These are phyloP conservation scores for Smithornis capensis DNA, from an alignment of 2,113 vertebrate genomes.

Conservation along the genomic window DNA sequence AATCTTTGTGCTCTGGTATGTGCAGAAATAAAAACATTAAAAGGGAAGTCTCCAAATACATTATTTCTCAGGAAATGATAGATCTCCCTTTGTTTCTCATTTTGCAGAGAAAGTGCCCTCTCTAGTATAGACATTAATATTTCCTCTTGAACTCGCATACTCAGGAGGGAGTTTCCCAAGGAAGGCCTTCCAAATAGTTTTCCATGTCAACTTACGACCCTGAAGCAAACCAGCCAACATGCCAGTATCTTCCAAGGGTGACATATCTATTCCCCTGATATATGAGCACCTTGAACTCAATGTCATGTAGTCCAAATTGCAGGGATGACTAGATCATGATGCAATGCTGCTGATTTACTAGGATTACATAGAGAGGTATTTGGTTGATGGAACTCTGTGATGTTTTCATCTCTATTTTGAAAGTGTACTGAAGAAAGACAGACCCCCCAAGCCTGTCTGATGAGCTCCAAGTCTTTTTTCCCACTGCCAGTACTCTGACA, in stretches of 20 bases:
- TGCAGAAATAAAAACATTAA: not conserved
- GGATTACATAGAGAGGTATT: not conserved
- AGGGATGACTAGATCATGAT: slow-evolving; percentile 9
- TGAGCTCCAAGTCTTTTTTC: not conserved
- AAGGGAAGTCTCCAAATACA: not conserved
- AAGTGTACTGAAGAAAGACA: not conserved
- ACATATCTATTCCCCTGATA: slow-evolving; percentile 44
- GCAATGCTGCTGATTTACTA: slow-evolving; percentile 26
- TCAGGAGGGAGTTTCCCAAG: slow-evolving; percentile 22
- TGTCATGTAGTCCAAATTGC: slow-evolving; percentile 18
- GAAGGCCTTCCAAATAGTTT: not conserved
- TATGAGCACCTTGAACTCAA: slow-evolving; percentile 39
- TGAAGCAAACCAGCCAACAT: slow-evolving; percentile 7
- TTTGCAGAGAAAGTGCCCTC: not conserved
- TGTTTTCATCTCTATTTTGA: slow-evolving; percentile 3
- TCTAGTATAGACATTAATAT: not conserved
- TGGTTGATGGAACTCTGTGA: not conserved
- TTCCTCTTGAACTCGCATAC: not conserved
- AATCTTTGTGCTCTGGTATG: not conserved
- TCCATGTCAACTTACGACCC: not conserved
- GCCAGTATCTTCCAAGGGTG: not conserved
- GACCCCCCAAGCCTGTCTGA: not conserved
- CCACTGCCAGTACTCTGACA: not conserved
- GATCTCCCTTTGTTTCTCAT: not conserved
- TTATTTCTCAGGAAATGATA: not conserved